Evolutionary conservation across 2,888 invertebrate species (phyloP).

Genomic region (Chrysolina oricalcia): DNA sequence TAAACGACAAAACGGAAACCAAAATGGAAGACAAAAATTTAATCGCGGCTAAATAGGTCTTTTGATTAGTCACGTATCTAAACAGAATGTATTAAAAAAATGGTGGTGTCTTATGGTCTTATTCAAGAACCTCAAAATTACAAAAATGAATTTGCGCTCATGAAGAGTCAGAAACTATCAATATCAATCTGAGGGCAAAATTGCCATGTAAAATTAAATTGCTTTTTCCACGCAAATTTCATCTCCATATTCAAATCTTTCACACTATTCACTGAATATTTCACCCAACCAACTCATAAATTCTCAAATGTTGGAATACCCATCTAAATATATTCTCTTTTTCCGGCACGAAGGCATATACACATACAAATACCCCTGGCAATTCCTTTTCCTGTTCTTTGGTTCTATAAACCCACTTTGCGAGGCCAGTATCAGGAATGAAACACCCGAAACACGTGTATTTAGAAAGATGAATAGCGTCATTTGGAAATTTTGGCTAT

Average conservation of each 20-base stretch:
- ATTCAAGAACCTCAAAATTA: no score
- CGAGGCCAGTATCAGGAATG: conserved; percentile 52
- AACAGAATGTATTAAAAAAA: no score
- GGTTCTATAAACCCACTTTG: conserved; percentile 35
- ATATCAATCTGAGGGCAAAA: neutral
- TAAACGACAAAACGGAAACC: no score
- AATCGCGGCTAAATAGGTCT: no score
- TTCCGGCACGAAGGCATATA: conserved; percentile 43
- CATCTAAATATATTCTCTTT: conserved; percentile 44
- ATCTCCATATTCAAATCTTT: neutral
- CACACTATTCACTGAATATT: neutral
- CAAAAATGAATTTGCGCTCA: no score
- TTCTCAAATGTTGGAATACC: conserved; percentile 38
- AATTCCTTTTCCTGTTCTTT: conserved; percentile 42
- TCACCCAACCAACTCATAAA: conserved; percentile 26
- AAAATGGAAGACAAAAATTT: no score
- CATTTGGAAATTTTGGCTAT: conserved; percentile 81
- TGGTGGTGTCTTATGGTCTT: no score
- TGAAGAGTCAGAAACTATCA: no score
- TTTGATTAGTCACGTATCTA: no score
- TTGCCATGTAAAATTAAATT: neutral
- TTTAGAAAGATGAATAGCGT: conserved; percentile 80
- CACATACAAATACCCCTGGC: conserved; percentile 38
- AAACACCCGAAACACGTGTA: conserved; percentile 64
- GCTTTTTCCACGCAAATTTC: neutral